These are phyloP conservation scores for Stictonetta naevosa DNA, from an alignment of 2,113 vertebrate genomes.

Conservation along the genomic window DNA sequence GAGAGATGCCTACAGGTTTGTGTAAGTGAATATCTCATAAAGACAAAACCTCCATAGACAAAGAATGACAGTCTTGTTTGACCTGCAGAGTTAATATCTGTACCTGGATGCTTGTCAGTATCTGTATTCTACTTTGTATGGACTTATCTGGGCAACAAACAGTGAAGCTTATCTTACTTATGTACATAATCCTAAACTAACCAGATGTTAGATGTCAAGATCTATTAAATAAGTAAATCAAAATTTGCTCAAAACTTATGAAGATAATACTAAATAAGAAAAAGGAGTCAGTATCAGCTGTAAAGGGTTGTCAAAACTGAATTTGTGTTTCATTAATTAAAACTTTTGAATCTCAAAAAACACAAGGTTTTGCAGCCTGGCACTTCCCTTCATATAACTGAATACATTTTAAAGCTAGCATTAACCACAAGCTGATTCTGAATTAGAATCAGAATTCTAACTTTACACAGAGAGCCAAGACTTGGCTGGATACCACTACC, in stretches of 20 bases:
- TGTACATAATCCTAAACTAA: background rate
- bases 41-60: background rate
- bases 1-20: background rate
- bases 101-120: background rate
- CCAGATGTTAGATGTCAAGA: background rate
- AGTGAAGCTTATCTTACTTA: background rate
- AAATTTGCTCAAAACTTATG: background rate
- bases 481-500: background rate
- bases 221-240: background rate
- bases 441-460: conserved; percentile 2
- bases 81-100: background rate
- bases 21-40: background rate
- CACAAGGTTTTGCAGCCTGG: background rate
- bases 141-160: background rate
- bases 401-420: background rate
- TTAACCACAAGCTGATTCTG: conserved; percentile 9
- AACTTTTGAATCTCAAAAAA: background rate
- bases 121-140: background rate
- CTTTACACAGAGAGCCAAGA: background rate
- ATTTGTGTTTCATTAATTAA: background rate
- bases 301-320: background rate
- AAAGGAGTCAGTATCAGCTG: background rate
- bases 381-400: background rate
- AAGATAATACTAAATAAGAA: background rate
- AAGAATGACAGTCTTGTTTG: background rate